phyloP scores from a whole-genome alignment of 2,113 vertebrate genomes.

The Sitta europaea region DNA sequence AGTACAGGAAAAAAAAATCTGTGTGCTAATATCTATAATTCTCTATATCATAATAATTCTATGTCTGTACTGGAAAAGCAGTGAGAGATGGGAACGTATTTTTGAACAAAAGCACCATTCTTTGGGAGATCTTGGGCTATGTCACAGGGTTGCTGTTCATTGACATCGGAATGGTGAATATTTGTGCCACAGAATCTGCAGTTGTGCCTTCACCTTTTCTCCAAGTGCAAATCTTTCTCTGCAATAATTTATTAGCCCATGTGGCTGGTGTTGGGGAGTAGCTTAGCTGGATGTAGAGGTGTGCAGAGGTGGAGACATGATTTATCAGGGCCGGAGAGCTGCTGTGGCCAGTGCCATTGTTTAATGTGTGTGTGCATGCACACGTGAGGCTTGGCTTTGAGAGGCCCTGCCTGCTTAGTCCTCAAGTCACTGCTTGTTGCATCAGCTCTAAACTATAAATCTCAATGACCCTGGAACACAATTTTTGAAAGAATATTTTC shows the following conservation, averaged over 20 bases:
- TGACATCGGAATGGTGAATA: neutral
- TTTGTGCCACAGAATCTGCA: rapidly evolving
- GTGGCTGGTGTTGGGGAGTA: neutral
- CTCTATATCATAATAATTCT: too few relatives aligned
- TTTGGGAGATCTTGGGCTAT: neutral
- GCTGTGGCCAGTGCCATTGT: neutral
- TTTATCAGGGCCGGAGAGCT: neutral
- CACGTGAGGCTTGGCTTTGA: rapidly evolving
- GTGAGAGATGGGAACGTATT: neutral
- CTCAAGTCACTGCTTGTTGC: neutral
- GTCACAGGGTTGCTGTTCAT: neutral
- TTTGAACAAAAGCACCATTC: neutral
- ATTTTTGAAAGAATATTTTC: neutral
- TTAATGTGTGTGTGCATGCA: neutral
- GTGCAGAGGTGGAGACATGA: neutral
- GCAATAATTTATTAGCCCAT: neutral
- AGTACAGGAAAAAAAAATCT: neutral
- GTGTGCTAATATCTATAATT: neutral
- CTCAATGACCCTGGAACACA: neutral
- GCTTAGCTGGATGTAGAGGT: neutral
- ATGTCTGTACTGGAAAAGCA: neutral
- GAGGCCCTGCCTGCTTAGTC: neutral
- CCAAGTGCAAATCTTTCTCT: neutral
- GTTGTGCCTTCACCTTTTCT: neutral
- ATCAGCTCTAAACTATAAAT: neutral